Evolutionary conservation across 2,797 vertebrate genomes (phyloP), one percentile per base, ranked within the genome.

Genomic region (Rhinogobio ventralis): DNA sequence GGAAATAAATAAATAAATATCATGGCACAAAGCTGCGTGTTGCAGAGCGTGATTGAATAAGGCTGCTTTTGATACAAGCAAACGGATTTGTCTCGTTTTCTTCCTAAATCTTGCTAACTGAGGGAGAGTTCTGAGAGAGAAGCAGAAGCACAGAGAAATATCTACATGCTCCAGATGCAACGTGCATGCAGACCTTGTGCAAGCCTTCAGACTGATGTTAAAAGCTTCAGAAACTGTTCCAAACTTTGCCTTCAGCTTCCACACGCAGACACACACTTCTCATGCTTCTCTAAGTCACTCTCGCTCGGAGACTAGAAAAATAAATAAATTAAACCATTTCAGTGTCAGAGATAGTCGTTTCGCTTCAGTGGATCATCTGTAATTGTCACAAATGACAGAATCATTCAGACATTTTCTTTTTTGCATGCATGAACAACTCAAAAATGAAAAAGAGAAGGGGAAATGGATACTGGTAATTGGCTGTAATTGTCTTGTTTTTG

Each of bases 381-480:
- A 89, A 91, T 92, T 93, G 90, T 46, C 90, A 89, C 85, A 87
- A 92, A 91, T 90, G 88, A 90, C 89, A 88, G 81, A 25, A 82
- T 87, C 73, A 76, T 89, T 87, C 78, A 87, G 88, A 88, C 84
- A 80, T 86, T 85, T 81, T 87, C 84, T 75, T 89, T 79, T 81
- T 87, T 71, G 87, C 81, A 88, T 39, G 84, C 91, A 88, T 85
- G 87, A 82, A 39, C 60, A 45, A 92, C 86, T 79, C 72, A 78
- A 86, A 86, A 91, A 90, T 90, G 89, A 90, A 92, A 91, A 91
- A 80, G 75, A 88, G 87, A 90, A 89, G 73, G 85, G 17, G 51
- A 92, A 92, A 91, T 79, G 88, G 87, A 91, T 90, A 89, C 85
- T 92, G 90, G 89, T 93, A 94, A 93, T 92, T 92, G 89, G 72